These are phyloP conservation scores for Petrosia ficiformis DNA, from an alignment of 37 sponge, comb jelly and placozoan species.

Conservation along the genomic window DNA sequence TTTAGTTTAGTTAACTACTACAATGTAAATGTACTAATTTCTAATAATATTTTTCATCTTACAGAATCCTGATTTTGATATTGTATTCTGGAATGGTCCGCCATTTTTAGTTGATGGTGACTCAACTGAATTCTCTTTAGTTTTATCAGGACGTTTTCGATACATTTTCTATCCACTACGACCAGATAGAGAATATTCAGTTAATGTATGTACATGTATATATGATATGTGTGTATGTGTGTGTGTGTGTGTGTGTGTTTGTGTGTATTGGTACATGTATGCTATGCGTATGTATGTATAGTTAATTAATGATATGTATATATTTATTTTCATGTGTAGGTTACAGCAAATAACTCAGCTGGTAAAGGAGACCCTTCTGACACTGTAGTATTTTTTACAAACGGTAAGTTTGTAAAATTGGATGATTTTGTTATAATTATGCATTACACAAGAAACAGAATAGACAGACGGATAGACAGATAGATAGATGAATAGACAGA, in stretches of 20 bases:
- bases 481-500: background rate
- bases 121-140: background rate
- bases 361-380: slow-evolving; percentile 16
- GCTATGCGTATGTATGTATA: no score
- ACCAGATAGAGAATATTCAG: no score
- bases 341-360: slow-evolving; percentile 15
- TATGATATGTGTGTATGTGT: no score
- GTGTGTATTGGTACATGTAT: no score
- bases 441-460: background rate
- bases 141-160: background rate
- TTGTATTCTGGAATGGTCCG: background rate
- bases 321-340: slow-evolving; percentile 9
- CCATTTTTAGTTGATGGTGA: background rate
- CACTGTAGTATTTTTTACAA: background rate
- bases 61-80: background rate
- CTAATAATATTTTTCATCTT: background rate
- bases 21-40: background rate
- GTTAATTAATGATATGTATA: no score
- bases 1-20: no score
- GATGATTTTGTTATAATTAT: background rate
- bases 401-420: slow-evolving; percentile 1
- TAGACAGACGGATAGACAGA: background rate
- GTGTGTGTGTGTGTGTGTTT: no score
- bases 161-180: no score
- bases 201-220: no score